Percentiles rank a stretch among this genome's conserved stretches.
Evolutionary conservation across 2,113 vertebrate species (phyloP).

Genomic region (Clarias gariepinus): DNA sequence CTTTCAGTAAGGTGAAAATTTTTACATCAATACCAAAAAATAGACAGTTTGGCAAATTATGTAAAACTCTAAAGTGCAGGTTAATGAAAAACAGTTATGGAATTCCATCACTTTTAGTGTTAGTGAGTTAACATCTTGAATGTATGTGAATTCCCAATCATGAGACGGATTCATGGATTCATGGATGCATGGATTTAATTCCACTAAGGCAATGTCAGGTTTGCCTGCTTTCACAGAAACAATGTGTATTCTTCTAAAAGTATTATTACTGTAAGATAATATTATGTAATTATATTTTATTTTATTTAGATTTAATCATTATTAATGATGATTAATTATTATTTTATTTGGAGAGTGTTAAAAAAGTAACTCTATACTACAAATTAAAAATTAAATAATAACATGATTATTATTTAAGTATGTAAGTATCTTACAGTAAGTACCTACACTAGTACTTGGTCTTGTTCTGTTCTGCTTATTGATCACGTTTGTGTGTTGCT

Average conservation of each 20-base stretch:
- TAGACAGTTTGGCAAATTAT: neutral
- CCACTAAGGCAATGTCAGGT: neutral
- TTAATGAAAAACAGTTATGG: neutral
- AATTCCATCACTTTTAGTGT: neutral
- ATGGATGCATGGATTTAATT: neutral
- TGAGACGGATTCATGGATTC: neutral
- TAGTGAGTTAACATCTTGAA: neutral
- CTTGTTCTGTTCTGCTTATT: neutral
- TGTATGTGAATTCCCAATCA: neutral
- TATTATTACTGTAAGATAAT: neutral
- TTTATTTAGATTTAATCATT: no score
- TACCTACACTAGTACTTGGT: neutral
- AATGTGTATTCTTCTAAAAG: no score
- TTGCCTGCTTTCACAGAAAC: neutral
- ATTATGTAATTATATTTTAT: neutral
- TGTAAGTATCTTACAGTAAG: no score
- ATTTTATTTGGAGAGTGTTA: neutral
- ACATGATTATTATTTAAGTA: no score
- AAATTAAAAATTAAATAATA: no score
- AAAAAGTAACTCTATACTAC: neutral
- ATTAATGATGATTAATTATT: no score
- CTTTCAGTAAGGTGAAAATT: neutral
- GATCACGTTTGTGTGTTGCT: neutral
- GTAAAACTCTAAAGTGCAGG: neutral
- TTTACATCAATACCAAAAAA: neutral